Evolutionary conservation across 2,113 vertebrate genomes (phyloP), one percentile per base, ranked within the genome.

Genomic region (Peromyscus californicus): DNA sequence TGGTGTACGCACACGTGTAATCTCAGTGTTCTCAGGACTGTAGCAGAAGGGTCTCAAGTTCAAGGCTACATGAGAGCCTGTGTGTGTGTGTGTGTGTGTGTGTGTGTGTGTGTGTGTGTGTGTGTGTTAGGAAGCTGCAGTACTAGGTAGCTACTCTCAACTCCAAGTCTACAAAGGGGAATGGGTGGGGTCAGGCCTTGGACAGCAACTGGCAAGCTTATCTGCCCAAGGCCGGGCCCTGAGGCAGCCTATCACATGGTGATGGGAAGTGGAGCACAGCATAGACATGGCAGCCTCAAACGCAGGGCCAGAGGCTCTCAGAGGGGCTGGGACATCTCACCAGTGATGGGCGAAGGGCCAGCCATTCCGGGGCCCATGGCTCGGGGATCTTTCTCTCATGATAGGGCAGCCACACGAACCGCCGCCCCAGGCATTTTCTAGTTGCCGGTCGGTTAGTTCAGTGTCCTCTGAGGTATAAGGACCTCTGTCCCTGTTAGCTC

Each of bases 101-200:
- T 54, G 51, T 54, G 12, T 54, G 54, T 54, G 54, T 54, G 54
- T 54, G 54, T 54, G 54, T 54, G 54, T 54, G 54, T 54, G 45
- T 82, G 13, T 21, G 54, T 61, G 2, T 26, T 6, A 8, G 59
- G 22, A 63, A 84, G 29, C 45, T 70, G 19, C 65, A 72, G 45
- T 2, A 21, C 36, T 94, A 65, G 42, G n/a, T 75, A 63, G 4
- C 19, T 82, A 61, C 51, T 67, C 57, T 91, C 61, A 97, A 82
- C 65, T 93, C 54, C 61, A 80, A 92, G 39, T 51, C 89, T 57
- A 11, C 42, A 48, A 82, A 96, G 39, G 45, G 24, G 69, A 89
- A 93, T 15, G 83, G 82, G 83, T 42, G 42, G 61, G 65, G 80
- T 86, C 88, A 95, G 92, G 89, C n/a, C 84, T 82, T 48, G 65